phyloP scores from a whole-genome alignment of 2,888 invertebrate species.

The Trachelus iudaicus region DNA sequence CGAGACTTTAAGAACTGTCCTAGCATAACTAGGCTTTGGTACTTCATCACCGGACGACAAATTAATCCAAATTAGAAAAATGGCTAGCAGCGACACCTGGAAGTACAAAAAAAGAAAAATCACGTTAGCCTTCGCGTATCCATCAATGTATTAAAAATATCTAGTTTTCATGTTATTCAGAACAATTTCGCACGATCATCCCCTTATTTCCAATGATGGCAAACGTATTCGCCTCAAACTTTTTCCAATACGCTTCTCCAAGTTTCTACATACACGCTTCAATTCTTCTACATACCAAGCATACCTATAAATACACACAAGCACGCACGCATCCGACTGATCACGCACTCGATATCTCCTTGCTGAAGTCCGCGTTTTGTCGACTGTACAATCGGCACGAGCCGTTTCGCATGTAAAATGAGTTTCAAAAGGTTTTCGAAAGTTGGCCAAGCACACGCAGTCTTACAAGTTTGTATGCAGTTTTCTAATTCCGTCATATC shows the following conservation, averaged over 20 bases:
- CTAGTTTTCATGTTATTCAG: not conserved
- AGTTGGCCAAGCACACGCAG: constrained; percentile 29
- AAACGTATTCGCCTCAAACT: not conserved
- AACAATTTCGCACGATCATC: not conserved
- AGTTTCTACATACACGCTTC: not conserved
- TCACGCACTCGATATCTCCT: constrained; percentile 1
- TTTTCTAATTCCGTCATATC: constrained; percentile 10
- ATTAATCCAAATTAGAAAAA: not conserved
- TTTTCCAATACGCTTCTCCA: not conserved
- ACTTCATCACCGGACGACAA: constrained; percentile 32
- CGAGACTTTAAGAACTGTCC: constrained; percentile 82
- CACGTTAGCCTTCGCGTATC: not conserved
- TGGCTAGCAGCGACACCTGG: not conserved
- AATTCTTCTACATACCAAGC: not conserved
- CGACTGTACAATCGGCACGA: not conserved
- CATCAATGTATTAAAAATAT: not conserved
- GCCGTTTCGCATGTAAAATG: constrained; percentile 29
- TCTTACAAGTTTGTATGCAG: constrained; percentile 9
- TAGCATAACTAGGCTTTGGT: constrained; percentile 71
- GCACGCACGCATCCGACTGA: not conserved
- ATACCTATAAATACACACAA: not conserved
- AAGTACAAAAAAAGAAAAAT: not conserved
- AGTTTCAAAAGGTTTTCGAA: constrained; percentile 40
- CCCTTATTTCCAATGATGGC: not conserved
- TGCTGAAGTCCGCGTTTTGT: constrained; percentile 3